Evolutionary conservation across 2,113 vertebrate species (phyloP), one percentile per base, ranked within the genome.

Genomic region (Paradoxurus hermaphroditus): DNA sequence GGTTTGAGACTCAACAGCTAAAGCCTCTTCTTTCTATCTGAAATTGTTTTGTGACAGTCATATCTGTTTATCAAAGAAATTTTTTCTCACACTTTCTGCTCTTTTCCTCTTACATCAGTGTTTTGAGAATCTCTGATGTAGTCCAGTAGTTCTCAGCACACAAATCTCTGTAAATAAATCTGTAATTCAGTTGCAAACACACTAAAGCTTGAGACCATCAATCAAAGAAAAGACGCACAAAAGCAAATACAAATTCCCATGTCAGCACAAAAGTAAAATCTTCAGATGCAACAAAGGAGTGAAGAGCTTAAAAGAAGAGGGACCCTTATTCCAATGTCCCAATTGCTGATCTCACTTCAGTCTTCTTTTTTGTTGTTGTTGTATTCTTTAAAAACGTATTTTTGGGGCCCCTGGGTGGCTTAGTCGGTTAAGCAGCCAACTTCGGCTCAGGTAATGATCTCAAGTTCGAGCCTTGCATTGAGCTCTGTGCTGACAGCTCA

Each of bases 231-330:
- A 44, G 21, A 67, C 18, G 46, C 68, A 81, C 41, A 93, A 75
- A 97, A 95, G 29, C 23, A 73, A 92, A 29, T n/a, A 68, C 14
- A 68, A 91, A 86, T 68, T 91, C 49, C 46, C 68, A 97, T 96
- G 51, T 81, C 53, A 59, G 29, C 29, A 85, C n/a, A 90, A 85
- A 93, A 68, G 84, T 44, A 84, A 92, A 93, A 92, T 72, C 29
- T 82, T 95, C 70, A 86, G 21, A 44, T 41, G 36, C 29, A 93
- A 95, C 59, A 79, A 90, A 82, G 68, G 44, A 86, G 2, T 19
- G 10, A 79, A 86, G 9, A 84, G 19, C n/a, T 81, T 62, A 78
- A 91, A 91, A 72, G 10, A 73, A 93, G 7, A 82, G 51, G 18
- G 96, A 73, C 18, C 14, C 7, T 84, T 67, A 27, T 1, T 36